These are phyloP conservation scores for Brevipalpus yothersi DNA, from an alignment of 1,140 invertebrate genomes.

Conservation along the genomic window DNA sequence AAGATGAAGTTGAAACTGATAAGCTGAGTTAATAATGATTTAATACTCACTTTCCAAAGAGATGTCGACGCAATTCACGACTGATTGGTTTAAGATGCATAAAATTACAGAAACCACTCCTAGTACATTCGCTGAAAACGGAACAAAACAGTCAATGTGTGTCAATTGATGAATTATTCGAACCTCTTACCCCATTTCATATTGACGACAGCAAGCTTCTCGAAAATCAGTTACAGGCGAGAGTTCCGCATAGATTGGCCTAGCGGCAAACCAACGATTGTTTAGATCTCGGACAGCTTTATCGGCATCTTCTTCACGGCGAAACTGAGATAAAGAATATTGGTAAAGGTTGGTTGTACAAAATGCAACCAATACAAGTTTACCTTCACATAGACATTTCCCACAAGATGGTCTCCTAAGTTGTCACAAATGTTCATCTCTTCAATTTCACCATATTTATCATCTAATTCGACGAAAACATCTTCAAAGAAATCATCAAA, in stretches of 20 bases:
- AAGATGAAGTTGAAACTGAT: no score
- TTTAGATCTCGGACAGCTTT: conserved; percentile 87
- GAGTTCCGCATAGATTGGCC: conserved; percentile 88
- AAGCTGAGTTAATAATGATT: no score
- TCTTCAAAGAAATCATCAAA: conserved; percentile 99
- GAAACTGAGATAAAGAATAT: conserved; percentile 38
- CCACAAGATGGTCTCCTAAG: conserved; percentile 87
- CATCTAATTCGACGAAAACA: conserved; percentile 91
- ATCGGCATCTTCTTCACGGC: conserved; percentile 94
- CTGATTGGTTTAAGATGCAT: conserved; percentile 99
- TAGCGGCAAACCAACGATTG: conserved; percentile 93
- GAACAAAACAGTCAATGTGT: no score
- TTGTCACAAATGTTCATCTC: conserved; percentile 99
- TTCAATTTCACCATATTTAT: conserved; percentile 97
- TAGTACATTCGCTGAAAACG: conserved; percentile 35
- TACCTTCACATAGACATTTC: conserved; percentile 41
- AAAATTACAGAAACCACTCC: conserved; percentile 97
- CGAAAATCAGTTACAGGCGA: conserved; percentile 96
- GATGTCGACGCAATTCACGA: conserved; percentile 55
- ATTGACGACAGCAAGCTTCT: conserved; percentile 95
- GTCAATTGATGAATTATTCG: not conserved
- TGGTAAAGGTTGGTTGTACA: conserved; percentile 13
- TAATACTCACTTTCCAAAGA: conserved; percentile 13
- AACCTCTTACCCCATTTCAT: conserved; percentile 64
- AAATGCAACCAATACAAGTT: not conserved